phyloP scores from a whole-genome alignment of 2,113 vertebrate genomes.

The Motacilla alba region DNA sequence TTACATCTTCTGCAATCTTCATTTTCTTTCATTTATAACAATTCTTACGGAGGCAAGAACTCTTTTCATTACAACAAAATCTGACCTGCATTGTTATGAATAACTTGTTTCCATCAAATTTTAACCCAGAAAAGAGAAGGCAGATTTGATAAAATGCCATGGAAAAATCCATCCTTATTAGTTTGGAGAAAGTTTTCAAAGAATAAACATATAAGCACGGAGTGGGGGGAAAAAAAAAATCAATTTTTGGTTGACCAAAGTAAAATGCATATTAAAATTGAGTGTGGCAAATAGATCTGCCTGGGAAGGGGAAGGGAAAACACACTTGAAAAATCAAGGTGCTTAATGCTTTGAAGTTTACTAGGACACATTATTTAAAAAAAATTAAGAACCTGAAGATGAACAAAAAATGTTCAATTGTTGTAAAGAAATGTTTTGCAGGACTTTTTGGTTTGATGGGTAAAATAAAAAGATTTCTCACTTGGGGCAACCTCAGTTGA shows the following conservation, averaged over 20 bases:
- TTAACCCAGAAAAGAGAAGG: background rate
- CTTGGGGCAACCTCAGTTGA: background rate
- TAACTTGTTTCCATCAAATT: background rate
- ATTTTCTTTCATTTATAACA: background rate
- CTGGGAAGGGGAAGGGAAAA: background rate
- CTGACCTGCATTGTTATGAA: background rate
- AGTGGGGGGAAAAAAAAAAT: accelerated
- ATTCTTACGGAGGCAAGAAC: background rate
- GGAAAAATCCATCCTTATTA: slow-evolving; percentile 32
- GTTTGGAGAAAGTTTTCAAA: slow-evolving; percentile 4
- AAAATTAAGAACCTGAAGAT: background rate
- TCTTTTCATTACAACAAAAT: background rate
- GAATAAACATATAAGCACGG: background rate
- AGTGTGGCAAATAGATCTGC: background rate
- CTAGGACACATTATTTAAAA: background rate
- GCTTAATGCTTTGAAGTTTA: background rate
- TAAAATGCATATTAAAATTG: background rate
- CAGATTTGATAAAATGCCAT: slow-evolving; percentile 4
- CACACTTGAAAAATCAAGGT: background rate
- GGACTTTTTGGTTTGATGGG: background rate
- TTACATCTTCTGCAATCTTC: slow-evolving; percentile 7
- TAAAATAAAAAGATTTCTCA: background rate
- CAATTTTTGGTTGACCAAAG: background rate
- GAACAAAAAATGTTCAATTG: background rate
- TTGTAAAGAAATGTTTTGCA: background rate